Percentiles rank a stretch among this genome's conserved stretches.
Conservation (phyloP, 2,797 vertebrate genomes). For the Schizopygopsis malacanthus region DNA sequence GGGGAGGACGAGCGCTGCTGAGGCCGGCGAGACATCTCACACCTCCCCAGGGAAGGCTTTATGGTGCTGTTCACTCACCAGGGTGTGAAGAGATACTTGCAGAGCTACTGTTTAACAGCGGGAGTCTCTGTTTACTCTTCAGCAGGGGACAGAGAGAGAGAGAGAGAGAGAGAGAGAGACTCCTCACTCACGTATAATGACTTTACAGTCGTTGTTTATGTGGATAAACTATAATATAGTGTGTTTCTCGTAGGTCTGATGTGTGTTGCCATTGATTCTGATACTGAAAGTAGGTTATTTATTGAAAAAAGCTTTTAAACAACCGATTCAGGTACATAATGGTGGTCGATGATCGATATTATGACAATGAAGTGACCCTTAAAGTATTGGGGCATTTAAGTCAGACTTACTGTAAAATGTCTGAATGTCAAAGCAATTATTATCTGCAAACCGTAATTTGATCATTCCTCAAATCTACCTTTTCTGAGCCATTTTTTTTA, state of each 20-base stretch:
- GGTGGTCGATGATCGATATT: not conserved
- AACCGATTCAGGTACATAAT: not conserved
- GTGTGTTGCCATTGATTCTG: not conserved
- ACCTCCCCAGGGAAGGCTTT: slow-evolving; percentile 53
- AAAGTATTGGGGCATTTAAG: not conserved
- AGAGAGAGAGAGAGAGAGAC: not conserved
- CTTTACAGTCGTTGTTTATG: not conserved
- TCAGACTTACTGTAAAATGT: not conserved
- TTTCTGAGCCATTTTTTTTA: not conserved
- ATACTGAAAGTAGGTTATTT: not conserved
- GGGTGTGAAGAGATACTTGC: slow-evolving; percentile 40
- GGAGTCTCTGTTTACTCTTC: slow-evolving; percentile 36
- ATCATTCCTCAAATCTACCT: not conserved
- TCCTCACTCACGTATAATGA: not conserved
- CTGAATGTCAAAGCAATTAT: not conserved
- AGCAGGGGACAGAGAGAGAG: not conserved
- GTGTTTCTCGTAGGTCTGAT: no score
- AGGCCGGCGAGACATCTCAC: slow-evolving; percentile 56
- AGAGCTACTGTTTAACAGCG: slow-evolving; percentile 52
- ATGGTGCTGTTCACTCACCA: slow-evolving; percentile 43
- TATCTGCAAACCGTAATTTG: not conserved
- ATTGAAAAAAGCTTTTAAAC: not conserved
- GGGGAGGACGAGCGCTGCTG: slow-evolving; percentile 17
- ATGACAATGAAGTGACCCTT: not conserved
- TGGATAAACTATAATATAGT: not conserved